Percentiles rank a stretch among this genome's conserved stretches.
Evolutionary conservation across 2,797 vertebrate species (phyloP).

Genomic region (Microcaecilia unicolor): DNA sequence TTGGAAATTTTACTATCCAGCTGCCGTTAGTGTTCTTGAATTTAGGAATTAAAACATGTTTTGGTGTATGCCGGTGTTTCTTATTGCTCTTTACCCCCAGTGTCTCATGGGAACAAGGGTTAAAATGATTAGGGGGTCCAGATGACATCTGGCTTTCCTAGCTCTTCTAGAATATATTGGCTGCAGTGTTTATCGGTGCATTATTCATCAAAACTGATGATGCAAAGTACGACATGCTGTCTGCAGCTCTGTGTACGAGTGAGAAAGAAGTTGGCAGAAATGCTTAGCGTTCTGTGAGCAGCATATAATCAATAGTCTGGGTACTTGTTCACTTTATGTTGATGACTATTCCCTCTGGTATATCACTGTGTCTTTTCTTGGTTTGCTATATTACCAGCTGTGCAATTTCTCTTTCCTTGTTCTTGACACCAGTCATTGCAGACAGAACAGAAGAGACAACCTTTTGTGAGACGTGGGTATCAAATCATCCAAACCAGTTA

Average conservation of each 20-base stretch:
- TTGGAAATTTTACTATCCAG: no score
- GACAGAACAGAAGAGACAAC: slow-evolving; percentile 51
- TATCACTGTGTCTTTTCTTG: slow-evolving; percentile 57
- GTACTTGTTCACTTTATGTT: slow-evolving; percentile 63
- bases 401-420: slow-evolving; percentile 45
- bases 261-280: slow-evolving; percentile 61
- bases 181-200: slow-evolving; percentile 67
- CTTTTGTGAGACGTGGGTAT: slow-evolving; percentile 45
- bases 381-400: slow-evolving; percentile 65
- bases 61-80: slow-evolving; percentile 13
- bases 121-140: slow-evolving; percentile 62
- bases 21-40: no score
- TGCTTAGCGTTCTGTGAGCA: slow-evolving; percentile 62
- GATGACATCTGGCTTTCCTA: slow-evolving; percentile 68
- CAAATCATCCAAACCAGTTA: slow-evolving; percentile 52
- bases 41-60: slow-evolving; percentile 26
- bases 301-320: slow-evolving; percentile 64
- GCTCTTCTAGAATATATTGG: slow-evolving; percentile 58
- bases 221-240: slow-evolving; percentile 69
- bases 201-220: slow-evolving; percentile 75
- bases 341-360: slow-evolving; percentile 67
- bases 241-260: slow-evolving; percentile 52
- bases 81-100: no score
- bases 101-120: slow-evolving; percentile 57
- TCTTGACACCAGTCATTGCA: slow-evolving; percentile 43